These are phyloP conservation scores for Hedya salicella DNA, from an alignment of 2,888 invertebrate species.

Conservation along the genomic window DNA sequence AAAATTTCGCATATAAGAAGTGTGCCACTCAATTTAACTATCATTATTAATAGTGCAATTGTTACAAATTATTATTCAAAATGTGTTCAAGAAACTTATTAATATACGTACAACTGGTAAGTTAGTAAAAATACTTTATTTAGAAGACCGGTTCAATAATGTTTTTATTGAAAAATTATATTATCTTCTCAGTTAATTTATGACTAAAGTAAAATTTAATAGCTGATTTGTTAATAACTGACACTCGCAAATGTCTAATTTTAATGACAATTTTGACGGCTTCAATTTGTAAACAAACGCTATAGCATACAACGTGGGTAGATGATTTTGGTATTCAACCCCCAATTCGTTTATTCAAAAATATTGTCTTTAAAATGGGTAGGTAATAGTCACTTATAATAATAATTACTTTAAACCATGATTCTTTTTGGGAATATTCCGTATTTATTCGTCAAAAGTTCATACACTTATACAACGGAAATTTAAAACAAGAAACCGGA, in stretches of 20 bases:
- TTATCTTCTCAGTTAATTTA: neutral
- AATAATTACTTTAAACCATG: no score
- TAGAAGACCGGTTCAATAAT: no score
- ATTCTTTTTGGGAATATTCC: no score
- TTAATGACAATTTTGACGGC: neutral
- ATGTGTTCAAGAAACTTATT: constrained; percentile 73
- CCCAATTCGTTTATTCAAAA: no score
- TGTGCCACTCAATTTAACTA: constrained; percentile 60
- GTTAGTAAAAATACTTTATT: constrained; percentile 48
- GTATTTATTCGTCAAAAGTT: no score
- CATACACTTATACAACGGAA: no score
- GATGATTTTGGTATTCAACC: neutral
- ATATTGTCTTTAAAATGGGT: no score
- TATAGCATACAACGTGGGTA: constrained; percentile 6
- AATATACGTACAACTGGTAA: constrained; percentile 73
- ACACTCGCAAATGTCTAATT: neutral
- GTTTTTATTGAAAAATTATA: no score
- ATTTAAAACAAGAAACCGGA: no score
- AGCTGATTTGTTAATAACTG: neutral
- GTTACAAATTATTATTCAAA: constrained; percentile 59
- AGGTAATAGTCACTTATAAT: no score
- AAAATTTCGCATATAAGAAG: constrained; percentile 72
- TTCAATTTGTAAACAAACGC: constrained; percentile 29
- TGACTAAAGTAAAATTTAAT: neutral
- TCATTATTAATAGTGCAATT: constrained; percentile 59